phyloP scores from a whole-genome alignment of 2,888 invertebrate genomes.

The Scaptomyza tumidula region DNA sequence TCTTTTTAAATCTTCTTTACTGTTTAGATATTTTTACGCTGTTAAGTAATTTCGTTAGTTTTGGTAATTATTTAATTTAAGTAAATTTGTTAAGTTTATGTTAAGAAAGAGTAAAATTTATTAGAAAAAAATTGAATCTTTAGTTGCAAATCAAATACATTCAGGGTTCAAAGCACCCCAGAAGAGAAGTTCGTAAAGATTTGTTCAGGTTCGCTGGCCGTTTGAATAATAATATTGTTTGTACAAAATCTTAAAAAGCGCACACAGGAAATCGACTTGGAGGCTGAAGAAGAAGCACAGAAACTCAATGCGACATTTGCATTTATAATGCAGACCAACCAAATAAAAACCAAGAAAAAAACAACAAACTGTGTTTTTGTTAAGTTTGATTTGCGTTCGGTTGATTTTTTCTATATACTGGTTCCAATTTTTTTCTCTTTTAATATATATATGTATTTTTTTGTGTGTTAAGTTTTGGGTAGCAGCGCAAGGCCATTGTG shows the following conservation, averaged over 20 bases:
- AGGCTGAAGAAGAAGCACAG: no score
- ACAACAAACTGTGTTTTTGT: conserved; percentile 62
- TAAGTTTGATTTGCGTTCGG: conserved; percentile 61
- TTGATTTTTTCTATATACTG: conserved; percentile 51
- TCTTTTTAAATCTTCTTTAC: no score
- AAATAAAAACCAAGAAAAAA: conserved; percentile 54
- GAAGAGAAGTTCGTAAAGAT: conserved; percentile 2
- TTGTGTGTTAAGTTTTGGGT: conserved; percentile 11
- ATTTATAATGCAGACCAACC: conserved; percentile 82
- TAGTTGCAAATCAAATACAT: background rate
- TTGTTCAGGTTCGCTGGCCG: conserved; percentile 42
- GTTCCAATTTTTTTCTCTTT: conserved; percentile 57
- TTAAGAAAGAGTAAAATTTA: background rate
- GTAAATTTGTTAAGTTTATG: no score
- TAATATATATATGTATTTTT: conserved; percentile 26
- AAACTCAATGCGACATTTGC: conserved; percentile 80
- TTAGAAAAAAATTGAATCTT: conserved; percentile 7
- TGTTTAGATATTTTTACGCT: no score
- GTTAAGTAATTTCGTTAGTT: no score
- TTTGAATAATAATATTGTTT: conserved; percentile 67
- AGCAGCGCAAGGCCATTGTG: conserved; percentile 56
- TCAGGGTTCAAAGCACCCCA: conserved; percentile 6
- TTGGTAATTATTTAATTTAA: no score
- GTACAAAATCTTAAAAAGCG: conserved; percentile 74
- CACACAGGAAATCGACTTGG: conserved; percentile 50